Evolutionary conservation across 2,888 invertebrate species (phyloP), one percentile per base, ranked within the genome.

Genomic region (Orchestes rusci): DNA sequence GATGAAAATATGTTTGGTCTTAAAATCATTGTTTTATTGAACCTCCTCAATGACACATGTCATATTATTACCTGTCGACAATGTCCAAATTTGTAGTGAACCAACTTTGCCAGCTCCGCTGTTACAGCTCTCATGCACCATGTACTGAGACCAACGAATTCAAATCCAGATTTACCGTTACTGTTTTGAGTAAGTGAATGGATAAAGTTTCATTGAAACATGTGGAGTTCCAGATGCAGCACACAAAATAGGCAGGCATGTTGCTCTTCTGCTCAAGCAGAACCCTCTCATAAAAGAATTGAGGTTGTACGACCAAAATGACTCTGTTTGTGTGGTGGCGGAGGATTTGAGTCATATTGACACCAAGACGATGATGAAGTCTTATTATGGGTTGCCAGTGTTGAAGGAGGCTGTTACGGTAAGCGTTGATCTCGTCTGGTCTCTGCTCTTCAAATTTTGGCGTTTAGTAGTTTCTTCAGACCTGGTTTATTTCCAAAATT

Each of bases 341-440:
- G 49, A 61, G 18, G 69, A 69, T 53, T 53, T 69, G 28, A 62
- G 61, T 41, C 59, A 62, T 23, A 64, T 68, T 16, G 66, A 67
- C 51, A 67, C 66, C 1, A 59, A 54, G 33, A 53, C 61, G 1
- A 53, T 52, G 52, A 51, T 67, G 3, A 56, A 48, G 39, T 56
- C 65, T 2, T 68, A 58, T 43, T 54, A 55, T 34, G 66, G 66
- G n/a, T 50, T 53, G 28, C 50, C 53, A 4, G 54, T 58, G 18
- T 51, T 69, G 13, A 59, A 56, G 48, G 55, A 59, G 43, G 62
- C 64, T 4, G 45, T 68, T 16, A 44, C 45, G 43, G 67, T 66
- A 59, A 58, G 54, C 52, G n/a, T n/a, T n/a, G n/a, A n/a, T n/a
- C n/a, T n/a, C n/a, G n/a, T n/a, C n/a, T n/a, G n/a, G n/a, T n/a